Evolutionary conservation across 2,113 vertebrate genomes (phyloP), one percentile per base, ranked within the genome.

Genomic region (Pseudorasbora parva): DNA sequence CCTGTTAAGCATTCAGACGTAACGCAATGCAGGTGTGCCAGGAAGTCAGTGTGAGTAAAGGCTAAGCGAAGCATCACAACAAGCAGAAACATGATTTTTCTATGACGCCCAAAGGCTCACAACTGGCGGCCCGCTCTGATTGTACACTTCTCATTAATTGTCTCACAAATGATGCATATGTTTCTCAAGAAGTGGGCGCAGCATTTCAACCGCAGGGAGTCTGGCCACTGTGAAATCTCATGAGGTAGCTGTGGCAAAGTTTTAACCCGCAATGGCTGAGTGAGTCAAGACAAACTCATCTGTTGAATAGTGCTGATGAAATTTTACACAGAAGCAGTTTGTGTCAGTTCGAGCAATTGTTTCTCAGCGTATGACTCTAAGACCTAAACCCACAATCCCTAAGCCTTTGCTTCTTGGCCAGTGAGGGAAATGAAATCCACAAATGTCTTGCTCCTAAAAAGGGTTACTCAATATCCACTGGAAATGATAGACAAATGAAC

Each of bases 1-100:
- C 54, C 76, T 51, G 66, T 78, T 37, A n/a, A 6, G 47, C 45
- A 51, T 74, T 85, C 68, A 43, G 30, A 33, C 62, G 49, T 23
- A 78, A 59, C 43, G 54, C 54, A 51, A 56, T 69, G 47, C 82
- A 78, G 82, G 82, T 69, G 82, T 68, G 62, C 74, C 82, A 78
- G 74, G 62, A 69, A 78, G 74, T 69, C n/a, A 30, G 21, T 69
- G 74, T 30, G 8, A 60, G 54, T 19, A 60, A 41, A 78, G 15
- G 75, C 66, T 9, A 84, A 84, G 75, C 60, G 86, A 88, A 85
- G 47, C 62, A 9, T 83, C 80, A 81, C 33, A 2, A 81, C 90
- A 84, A 89, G 90, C 88, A 87, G 75, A 6, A 89, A 91, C 92
- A 91, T 12, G 91, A 90, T 82, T 88, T 85, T 78, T 82, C 75